Evolutionary conservation across 2,888 invertebrate species (phyloP).

Genomic region (Uropetala carovei): DNA sequence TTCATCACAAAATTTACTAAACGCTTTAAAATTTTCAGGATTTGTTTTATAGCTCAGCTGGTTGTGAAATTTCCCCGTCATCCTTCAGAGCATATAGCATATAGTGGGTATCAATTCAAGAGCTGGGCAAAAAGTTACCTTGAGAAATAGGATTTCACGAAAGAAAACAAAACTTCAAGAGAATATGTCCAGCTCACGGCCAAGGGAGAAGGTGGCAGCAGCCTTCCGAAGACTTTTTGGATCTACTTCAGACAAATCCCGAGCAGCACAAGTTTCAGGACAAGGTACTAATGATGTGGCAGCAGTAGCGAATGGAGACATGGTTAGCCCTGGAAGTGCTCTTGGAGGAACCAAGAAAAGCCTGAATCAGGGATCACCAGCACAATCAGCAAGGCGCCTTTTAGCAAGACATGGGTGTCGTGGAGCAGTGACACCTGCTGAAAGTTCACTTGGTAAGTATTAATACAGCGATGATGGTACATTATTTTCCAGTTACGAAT

Average conservation of each 20-base stretch:
- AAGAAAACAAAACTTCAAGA: background rate
- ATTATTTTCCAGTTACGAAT: too few relatives aligned
- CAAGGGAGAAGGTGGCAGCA: slow-evolving; percentile 88
- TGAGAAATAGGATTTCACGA: background rate
- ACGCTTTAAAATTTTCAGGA: background rate
- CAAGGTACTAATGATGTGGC: slow-evolving; percentile 68
- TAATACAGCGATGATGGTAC: background rate
- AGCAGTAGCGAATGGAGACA: slow-evolving; percentile 65
- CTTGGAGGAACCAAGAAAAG: slow-evolving; percentile 33
- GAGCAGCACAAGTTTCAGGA: slow-evolving; percentile 39
- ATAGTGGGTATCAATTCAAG: background rate
- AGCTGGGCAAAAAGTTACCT: background rate
- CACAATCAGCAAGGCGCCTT: slow-evolving; percentile 78
- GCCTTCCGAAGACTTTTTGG: slow-evolving; percentile 88
- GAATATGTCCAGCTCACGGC: slow-evolving; percentile 77
- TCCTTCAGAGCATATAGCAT: slow-evolving; percentile 49
- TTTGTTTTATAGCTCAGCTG: slow-evolving; percentile 54
- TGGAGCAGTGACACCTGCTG: slow-evolving; percentile 73
- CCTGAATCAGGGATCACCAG: slow-evolving; percentile 59
- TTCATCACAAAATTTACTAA: background rate
- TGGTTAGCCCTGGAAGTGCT: slow-evolving; percentile 66
- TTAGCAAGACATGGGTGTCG: slow-evolving; percentile 70
- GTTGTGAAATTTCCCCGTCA: slow-evolving; percentile 20
- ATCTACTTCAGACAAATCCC: slow-evolving; percentile 57
- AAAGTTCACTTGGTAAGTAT: slow-evolving; percentile 70